Percentiles rank a stretch among this genome's conserved stretches.
phyloP scores from a whole-genome alignment of 1,140 invertebrate species.

The Armadillidium nasatum region DNA sequence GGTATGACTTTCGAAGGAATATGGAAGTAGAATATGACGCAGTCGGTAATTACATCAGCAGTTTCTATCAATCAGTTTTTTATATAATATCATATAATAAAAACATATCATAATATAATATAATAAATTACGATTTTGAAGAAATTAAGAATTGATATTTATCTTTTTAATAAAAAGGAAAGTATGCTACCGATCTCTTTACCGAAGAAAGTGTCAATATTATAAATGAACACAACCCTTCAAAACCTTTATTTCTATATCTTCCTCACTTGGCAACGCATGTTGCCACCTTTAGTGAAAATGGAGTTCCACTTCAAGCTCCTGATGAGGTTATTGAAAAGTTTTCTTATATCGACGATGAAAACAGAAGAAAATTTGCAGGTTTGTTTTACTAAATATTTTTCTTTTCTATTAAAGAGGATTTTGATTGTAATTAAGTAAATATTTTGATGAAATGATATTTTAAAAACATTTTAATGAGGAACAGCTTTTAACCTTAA shows the following conservation, averaged over 20 bases:
- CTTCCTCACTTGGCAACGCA: conserved; percentile 80
- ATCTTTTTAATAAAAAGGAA: conserved; percentile 33
- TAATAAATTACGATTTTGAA: no score
- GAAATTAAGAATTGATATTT: no score
- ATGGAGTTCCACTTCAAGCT: conserved; percentile 69
- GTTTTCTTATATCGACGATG: conserved; percentile 65
- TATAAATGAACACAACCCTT: conserved; percentile 63
- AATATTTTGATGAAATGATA: no score
- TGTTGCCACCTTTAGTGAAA: conserved; percentile 54
- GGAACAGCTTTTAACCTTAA: no score
- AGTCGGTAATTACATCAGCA: conserved; percentile 56
- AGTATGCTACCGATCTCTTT: conserved; percentile 79
- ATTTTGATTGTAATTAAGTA: no score
- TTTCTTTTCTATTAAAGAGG: no score
- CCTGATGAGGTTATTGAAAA: conserved; percentile 64
- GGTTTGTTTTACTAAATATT: no score
- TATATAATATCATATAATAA: no score
- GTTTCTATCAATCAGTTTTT: no score
- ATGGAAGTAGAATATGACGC: conserved; percentile 64
- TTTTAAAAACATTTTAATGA: no score
- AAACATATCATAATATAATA: no score
- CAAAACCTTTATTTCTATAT: conserved; percentile 73
- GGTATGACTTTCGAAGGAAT: conserved; percentile 65
- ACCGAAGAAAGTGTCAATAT: conserved; percentile 66
- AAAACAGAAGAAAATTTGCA: conserved; percentile 48